Evolutionary conservation across 2,888 invertebrate genomes (phyloP).

Genomic region (Parasteatoda lunata): DNA sequence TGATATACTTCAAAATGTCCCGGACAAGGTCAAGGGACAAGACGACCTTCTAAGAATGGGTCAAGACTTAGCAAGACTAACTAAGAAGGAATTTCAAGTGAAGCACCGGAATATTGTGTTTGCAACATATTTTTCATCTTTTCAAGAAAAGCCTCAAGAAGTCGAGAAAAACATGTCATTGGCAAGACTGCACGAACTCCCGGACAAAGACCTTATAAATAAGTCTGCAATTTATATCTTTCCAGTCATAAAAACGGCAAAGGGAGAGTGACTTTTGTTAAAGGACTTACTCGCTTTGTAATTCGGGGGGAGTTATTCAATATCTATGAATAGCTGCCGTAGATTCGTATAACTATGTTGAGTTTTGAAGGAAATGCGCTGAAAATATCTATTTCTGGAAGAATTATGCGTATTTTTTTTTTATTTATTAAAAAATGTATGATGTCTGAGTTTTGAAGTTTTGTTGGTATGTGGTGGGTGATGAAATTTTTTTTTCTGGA

Average conservation of each 20-base stretch:
- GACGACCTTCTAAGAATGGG: slow-evolving; percentile 21
- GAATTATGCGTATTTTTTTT: too few relatives aligned
- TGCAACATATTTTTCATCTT: background rate
- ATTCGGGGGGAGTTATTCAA: background rate
- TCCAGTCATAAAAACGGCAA: background rate
- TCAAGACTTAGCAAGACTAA: slow-evolving; percentile 28
- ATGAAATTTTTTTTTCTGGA: too few relatives aligned
- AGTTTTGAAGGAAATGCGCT: background rate
- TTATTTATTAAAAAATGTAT: too few relatives aligned
- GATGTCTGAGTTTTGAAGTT: too few relatives aligned
- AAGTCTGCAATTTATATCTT: slow-evolving; percentile 5
- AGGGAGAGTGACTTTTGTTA: background rate
- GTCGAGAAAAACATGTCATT: slow-evolving; percentile 1
- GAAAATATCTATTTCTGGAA: background rate
- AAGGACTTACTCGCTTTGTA: background rate
- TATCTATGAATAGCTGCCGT: background rate
- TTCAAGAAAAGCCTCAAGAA: background rate
- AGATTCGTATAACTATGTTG: background rate
- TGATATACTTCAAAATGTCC: slow-evolving; percentile 16
- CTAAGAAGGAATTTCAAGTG: slow-evolving; percentile 20
- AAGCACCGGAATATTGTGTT: background rate
- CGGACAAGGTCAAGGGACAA: slow-evolving; percentile 36
- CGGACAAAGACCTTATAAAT: background rate
- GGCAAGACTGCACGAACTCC: background rate
- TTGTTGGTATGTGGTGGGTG: too few relatives aligned